Percentiles rank a stretch among this genome's conserved stretches.
phyloP scores from a whole-genome alignment of 1,140 invertebrate species.

The Zophobas morio region DNA sequence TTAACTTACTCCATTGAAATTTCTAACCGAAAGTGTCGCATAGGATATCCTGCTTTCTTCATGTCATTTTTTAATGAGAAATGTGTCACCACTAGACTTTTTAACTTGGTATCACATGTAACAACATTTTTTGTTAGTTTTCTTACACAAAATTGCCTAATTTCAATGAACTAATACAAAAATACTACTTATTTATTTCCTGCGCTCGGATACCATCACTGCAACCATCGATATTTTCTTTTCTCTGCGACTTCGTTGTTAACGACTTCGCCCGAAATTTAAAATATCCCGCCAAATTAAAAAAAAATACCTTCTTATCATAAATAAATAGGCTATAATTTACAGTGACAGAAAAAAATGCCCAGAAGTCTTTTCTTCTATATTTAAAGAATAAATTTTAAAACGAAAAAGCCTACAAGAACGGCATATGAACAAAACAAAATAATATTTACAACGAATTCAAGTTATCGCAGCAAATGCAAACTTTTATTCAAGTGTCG shows the following conservation, averaged over 20 bases:
- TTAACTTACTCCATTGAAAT: slow-evolving; percentile 46
- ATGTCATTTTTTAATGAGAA: slow-evolving; percentile 50
- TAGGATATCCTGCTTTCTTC: slow-evolving; percentile 46
- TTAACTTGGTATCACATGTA: slow-evolving; percentile 34
- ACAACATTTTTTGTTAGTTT: slow-evolving; percentile 26
- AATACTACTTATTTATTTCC: slow-evolving; percentile 46
- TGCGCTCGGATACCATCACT: slow-evolving; percentile 30
- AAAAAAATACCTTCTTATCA: background rate
- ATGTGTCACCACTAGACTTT: slow-evolving; percentile 5
- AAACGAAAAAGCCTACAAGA: too few species aligned
- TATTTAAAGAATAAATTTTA: too few species aligned
- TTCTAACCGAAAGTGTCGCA: slow-evolving; percentile 39
- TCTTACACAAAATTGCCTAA: background rate
- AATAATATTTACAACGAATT: too few species aligned
- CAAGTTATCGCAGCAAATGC: too few species aligned
- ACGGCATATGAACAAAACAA: too few species aligned
- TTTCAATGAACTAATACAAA: slow-evolving; percentile 28
- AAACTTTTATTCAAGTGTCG: too few species aligned
- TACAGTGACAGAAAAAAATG: too few species aligned
- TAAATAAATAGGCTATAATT: too few species aligned
- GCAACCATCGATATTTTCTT: slow-evolving; percentile 52
- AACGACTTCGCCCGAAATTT: background rate
- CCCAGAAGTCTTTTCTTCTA: too few species aligned
- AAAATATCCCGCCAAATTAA: slow-evolving; percentile 3
- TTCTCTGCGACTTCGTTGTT: slow-evolving; percentile 11